These are phyloP conservation scores for Ciconia boyciana DNA, from an alignment of 2,113 vertebrate species.

Conservation along the genomic window DNA sequence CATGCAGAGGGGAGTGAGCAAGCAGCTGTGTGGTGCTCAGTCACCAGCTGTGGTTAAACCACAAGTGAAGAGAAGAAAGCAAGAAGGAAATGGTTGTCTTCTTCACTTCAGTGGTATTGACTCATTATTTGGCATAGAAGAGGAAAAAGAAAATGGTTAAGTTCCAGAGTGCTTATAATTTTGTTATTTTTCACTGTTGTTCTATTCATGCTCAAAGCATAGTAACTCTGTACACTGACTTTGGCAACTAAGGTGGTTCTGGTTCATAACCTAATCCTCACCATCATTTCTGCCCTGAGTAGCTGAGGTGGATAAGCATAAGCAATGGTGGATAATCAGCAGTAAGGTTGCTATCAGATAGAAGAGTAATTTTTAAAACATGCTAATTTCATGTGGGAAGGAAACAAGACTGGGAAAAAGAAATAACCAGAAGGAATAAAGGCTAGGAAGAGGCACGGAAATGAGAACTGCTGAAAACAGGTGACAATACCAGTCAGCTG, in stretches of 20 bases:
- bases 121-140: not conserved
- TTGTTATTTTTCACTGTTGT: not conserved
- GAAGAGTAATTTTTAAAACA: not conserved
- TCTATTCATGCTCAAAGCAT: not conserved
- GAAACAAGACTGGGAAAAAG: not conserved
- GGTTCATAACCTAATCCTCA: not conserved
- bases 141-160: not conserved
- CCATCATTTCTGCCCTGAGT: not conserved
- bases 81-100: not conserved
- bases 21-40: no score
- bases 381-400: not conserved
- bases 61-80: not conserved
- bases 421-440: not conserved
- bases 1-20: no score
- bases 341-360: not conserved
- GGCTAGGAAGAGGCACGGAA: not conserved
- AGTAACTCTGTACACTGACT: not conserved
- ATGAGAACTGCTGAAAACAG: not conserved
- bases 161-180: not conserved
- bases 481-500: not conserved
- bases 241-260: not conserved
- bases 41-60: no score
- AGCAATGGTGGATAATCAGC: not conserved
- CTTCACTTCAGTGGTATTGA: not conserved
- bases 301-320: not conserved